These are phyloP conservation scores for Asbolus verrucosus DNA, from an alignment of 1,140 invertebrate species.

Conservation along the genomic window DNA sequence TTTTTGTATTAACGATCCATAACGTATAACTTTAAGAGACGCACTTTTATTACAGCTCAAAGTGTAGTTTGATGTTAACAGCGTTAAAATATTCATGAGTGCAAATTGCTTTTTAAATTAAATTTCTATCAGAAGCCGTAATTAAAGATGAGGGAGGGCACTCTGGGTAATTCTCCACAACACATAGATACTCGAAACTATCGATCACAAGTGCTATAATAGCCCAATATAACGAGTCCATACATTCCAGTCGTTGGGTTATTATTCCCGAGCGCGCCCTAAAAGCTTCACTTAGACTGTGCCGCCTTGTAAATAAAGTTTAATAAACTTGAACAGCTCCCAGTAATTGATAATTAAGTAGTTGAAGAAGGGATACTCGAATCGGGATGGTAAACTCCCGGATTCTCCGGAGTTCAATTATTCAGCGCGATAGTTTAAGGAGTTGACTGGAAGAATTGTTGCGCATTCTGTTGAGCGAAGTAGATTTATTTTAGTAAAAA, in stretches of 20 bases:
- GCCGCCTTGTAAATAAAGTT: slow-evolving; percentile 40
- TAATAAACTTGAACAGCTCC: slow-evolving; percentile 39
- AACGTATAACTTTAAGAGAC: too few species aligned
- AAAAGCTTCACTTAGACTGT: slow-evolving; percentile 31
- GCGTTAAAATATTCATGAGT: too few species aligned
- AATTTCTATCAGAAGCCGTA: too few species aligned
- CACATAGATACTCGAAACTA: not conserved
- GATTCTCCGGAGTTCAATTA: slow-evolving; percentile 41
- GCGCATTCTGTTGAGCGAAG: slow-evolving; percentile 33
- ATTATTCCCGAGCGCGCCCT: slow-evolving; percentile 28
- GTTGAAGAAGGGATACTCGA: slow-evolving; percentile 36
- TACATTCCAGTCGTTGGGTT: slow-evolving; percentile 20
- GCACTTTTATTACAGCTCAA: too few species aligned
- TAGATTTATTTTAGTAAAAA: slow-evolving; percentile 46
- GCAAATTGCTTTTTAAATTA: too few species aligned
- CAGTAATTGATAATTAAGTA: slow-evolving; percentile 45
- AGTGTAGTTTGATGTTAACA: too few species aligned
- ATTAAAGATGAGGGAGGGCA: not conserved
- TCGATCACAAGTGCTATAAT: slow-evolving; percentile 2
- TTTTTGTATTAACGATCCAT: too few species aligned
- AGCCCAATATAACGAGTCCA: not conserved
- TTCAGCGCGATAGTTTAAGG: slow-evolving; percentile 45
- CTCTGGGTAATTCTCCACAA: not conserved
- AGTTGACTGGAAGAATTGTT: slow-evolving; percentile 49
- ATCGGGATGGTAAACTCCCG: slow-evolving; percentile 1